phyloP scores from a whole-genome alignment of 2,797 vertebrate genomes.

The Anomalospiza imberbis region DNA sequence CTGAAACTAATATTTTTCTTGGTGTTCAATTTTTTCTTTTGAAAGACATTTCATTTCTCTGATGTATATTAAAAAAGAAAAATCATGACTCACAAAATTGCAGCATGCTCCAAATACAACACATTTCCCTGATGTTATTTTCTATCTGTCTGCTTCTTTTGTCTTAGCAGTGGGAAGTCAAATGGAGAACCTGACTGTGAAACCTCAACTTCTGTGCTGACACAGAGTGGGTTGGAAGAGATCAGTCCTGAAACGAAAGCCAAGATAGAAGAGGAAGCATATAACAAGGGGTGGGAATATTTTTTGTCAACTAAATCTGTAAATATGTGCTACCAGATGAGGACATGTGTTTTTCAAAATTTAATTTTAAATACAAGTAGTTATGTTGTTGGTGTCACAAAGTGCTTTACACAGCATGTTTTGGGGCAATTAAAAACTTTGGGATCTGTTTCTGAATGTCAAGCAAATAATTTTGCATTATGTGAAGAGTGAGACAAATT shows the following conservation, averaged over 20 bases:
- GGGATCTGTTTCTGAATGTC: background rate
- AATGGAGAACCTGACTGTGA: constrained; percentile 82
- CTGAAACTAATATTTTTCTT: background rate
- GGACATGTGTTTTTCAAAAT: background rate
- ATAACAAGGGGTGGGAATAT: constrained; percentile 85
- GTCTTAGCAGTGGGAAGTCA: constrained; percentile 87
- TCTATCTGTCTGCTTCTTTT: constrained; percentile 31
- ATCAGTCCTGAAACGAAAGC: constrained; percentile 85
- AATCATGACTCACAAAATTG: background rate
- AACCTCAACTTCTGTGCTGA: constrained; percentile 62
- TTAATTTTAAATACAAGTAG: background rate
- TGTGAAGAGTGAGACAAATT: background rate
- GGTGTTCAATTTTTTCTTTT: background rate
- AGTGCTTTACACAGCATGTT: background rate
- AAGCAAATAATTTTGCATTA: background rate
- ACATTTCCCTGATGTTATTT: background rate
- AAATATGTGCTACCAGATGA: background rate
- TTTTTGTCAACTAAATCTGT: background rate
- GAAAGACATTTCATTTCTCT: background rate
- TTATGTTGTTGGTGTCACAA: background rate
- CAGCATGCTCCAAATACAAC: background rate
- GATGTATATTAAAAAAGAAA: background rate
- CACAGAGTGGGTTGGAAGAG: constrained; percentile 80
- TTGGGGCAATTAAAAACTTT: background rate
- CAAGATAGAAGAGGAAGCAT: constrained; percentile 91